phyloP scores from a whole-genome alignment of 2,888 invertebrate genomes.

The Resseliella maxima region DNA sequence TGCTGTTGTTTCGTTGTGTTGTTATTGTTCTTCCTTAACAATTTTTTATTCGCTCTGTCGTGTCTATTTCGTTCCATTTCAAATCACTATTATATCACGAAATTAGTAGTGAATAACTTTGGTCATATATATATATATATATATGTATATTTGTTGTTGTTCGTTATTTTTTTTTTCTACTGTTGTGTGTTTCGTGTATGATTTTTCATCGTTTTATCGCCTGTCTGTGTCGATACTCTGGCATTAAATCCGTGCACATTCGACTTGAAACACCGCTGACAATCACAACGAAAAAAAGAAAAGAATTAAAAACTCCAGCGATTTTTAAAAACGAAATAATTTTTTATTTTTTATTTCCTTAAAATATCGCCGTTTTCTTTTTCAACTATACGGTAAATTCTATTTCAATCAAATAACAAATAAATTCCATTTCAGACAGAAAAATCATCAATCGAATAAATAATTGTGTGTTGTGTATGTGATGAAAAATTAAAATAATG shows the following conservation, averaged over 20 bases:
- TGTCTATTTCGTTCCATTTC: constrained; percentile 19
- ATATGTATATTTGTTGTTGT: no score
- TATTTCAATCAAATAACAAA: no score
- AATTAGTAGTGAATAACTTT: constrained; percentile 12
- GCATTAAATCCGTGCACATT: constrained; percentile 16
- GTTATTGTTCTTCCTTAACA: not conserved
- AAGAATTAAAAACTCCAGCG: not conserved
- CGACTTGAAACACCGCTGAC: constrained; percentile 1
- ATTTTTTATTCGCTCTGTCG: not conserved
- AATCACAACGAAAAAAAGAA: not conserved
- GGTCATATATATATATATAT: not conserved
- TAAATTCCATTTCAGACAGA: no score
- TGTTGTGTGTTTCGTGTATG: not conserved
- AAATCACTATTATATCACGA: constrained; percentile 13
- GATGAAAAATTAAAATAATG: no score
- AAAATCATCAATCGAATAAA: no score
- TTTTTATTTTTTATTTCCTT: no score
- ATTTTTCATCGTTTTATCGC: constrained; percentile 8
- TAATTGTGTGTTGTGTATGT: no score
- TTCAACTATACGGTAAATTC: no score
- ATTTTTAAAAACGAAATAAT: no score
- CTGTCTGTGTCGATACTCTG: constrained; percentile 21
- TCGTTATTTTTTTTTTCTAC: no score
- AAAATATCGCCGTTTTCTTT: no score
- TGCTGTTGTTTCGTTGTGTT: not conserved